A percentile compares a stretch with the other conserved stretches of the same genome.
Conservation (phyloP, 1,140 invertebrate genomes). For the Drosophila quadrilineata region DNA sequence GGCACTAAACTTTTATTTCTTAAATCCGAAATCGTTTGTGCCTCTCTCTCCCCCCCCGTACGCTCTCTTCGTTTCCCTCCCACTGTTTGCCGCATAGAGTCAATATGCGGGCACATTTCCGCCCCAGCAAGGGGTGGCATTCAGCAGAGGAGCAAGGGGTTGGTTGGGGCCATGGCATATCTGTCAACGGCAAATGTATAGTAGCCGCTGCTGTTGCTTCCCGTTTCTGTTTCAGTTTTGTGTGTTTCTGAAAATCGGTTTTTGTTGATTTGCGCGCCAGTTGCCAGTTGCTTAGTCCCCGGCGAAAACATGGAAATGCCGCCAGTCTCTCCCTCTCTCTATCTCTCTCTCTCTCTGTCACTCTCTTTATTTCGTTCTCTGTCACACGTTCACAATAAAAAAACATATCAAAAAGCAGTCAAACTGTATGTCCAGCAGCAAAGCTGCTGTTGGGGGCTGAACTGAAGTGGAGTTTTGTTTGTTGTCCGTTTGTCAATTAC, state of each 20-base stretch:
- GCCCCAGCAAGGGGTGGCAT: not conserved
- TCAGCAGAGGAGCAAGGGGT: not conserved
- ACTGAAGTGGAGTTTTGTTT: slow-evolving; percentile 76
- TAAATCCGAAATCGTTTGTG: slow-evolving; percentile 75
- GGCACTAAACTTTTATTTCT: slow-evolving; percentile 78
- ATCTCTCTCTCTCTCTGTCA: too few species aligned
- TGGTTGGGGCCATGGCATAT: slow-evolving; percentile 23
- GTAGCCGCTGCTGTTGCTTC: slow-evolving; percentile 53
- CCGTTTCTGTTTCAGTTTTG: too few species aligned
- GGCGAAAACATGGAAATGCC: slow-evolving; percentile 49
- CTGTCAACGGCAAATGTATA: slow-evolving; percentile 47
- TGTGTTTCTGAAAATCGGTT: slow-evolving; percentile 76
- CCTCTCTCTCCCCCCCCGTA: too few species aligned
- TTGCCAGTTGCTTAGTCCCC: slow-evolving; percentile 67
- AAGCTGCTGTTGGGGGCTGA: slow-evolving; percentile 29
- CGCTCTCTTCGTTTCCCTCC: too few species aligned
- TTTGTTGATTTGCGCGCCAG: slow-evolving; percentile 74
- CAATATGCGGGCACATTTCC: slow-evolving; percentile 66
- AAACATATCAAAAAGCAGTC: too few species aligned
- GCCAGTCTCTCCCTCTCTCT: slow-evolving; percentile 20
- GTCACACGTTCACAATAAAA: too few species aligned
- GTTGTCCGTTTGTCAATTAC: slow-evolving; percentile 79
- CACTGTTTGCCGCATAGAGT: slow-evolving; percentile 70
- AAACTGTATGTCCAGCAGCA: too few species aligned
- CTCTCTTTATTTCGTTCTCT: too few species aligned